Evolutionary conservation across 2,797 vertebrate genomes (phyloP).

Genomic region (Alectoris magna): DNA sequence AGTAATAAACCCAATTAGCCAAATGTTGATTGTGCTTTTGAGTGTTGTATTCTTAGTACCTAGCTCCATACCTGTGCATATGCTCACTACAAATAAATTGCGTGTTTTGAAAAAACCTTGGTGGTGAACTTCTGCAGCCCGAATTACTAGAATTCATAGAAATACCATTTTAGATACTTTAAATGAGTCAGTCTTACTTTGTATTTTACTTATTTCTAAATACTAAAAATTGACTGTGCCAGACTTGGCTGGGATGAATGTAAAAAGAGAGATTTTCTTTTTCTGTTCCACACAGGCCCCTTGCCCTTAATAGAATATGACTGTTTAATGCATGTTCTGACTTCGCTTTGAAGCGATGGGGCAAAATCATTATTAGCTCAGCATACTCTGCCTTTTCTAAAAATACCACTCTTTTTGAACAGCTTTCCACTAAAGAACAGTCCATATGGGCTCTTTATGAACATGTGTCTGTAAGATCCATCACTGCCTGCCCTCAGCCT

Average conservation of each 20-base stretch:
- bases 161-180: neutral
- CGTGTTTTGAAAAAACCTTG: neutral
- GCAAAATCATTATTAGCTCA: neutral
- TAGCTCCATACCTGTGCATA: conserved; percentile 40
- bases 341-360: neutral
- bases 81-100: neutral
- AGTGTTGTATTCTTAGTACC: conserved; percentile 8
- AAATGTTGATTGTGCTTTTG: conserved; percentile 57
- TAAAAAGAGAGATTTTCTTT: neutral
- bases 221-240: neutral
- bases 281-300: neutral
- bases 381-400: neutral
- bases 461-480: neutral
- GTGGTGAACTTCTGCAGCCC: neutral
- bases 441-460: rapidly evolving
- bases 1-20: conserved; percentile 51
- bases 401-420: neutral
- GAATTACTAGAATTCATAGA: neutral
- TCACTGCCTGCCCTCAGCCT: neutral
- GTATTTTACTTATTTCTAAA: neutral
- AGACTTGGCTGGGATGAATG: neutral
- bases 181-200: neutral
- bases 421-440: neutral
- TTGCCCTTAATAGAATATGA: neutral
- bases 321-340: neutral